Conservation (phyloP, 37 sponge, comb jelly and placozoan species). For the Halisarca cf. caerulea region DNA sequence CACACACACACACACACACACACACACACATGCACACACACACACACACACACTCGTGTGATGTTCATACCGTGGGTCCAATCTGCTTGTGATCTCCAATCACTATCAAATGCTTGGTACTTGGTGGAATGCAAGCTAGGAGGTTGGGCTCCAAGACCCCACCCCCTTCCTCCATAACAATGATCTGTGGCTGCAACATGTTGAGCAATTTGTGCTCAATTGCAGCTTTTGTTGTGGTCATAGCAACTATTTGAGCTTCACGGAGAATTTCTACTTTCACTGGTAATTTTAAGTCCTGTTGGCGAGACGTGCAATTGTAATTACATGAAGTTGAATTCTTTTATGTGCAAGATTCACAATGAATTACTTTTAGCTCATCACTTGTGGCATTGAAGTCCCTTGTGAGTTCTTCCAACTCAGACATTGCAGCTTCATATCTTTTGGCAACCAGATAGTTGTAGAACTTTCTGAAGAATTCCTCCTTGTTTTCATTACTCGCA, state of each 20-base stretch:
- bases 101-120: background rate
- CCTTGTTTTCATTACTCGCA: too few species aligned
- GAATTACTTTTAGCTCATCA: too few species aligned
- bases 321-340: background rate
- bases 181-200: background rate
- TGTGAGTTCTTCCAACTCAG: too few species aligned
- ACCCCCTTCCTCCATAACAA: conserved; percentile 10
- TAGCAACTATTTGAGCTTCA: background rate
- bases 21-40: conserved; percentile 1
- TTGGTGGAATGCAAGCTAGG: conserved; percentile 3
- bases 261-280: background rate
- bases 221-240: background rate
- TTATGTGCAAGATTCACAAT: too few species aligned
- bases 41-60: conserved; percentile 8
- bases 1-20: conserved; percentile 27
- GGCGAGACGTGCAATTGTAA: too few species aligned
- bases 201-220: conserved; percentile 3
- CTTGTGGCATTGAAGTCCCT: too few species aligned
- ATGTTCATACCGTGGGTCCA: background rate
- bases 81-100: conserved; percentile 6
- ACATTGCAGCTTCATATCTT: too few species aligned
- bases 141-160: background rate
- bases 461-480: too few species aligned
- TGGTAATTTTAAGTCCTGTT: background rate
- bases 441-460: too few species aligned